phyloP scores from a whole-genome alignment of 2,113 vertebrate species.

The Podarcis muralis region DNA sequence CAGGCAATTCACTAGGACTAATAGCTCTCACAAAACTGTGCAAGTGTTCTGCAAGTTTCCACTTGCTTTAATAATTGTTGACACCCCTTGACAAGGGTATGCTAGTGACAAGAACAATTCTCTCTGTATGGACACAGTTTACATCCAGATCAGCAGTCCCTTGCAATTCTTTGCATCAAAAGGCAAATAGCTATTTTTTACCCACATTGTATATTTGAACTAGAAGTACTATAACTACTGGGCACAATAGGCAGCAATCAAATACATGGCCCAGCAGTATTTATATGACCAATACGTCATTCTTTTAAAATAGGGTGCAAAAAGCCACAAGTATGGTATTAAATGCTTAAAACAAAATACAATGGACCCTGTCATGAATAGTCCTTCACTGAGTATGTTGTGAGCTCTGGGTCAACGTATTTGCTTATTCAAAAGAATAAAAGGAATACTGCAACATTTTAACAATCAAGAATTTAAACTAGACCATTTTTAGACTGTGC shows the following conservation, averaged over 20 bases:
- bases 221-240: constrained; percentile 29
- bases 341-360: constrained; percentile 19
- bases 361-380: not conserved
- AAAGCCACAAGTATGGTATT: not conserved
- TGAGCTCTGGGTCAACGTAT: constrained; percentile 8
- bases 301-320: constrained; percentile 51
- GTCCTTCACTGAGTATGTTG: fast-evolving
- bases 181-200: constrained; percentile 36
- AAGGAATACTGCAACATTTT: not conserved
- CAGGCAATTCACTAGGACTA: constrained; percentile 24
- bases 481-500: not conserved
- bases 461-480: not conserved
- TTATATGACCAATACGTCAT: constrained; percentile 37
- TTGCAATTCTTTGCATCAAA: constrained; percentile 16
- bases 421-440: not conserved
- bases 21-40: not conserved
- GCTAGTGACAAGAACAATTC: not conserved
- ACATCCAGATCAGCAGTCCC: constrained; percentile 39
- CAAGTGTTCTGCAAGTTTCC: not conserved
- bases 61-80: constrained; percentile 28
- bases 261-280: not conserved
- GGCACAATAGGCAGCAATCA: constrained; percentile 5
- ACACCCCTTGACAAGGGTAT: constrained; percentile 16
- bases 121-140: constrained; percentile 24
- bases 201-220: not conserved